Evolutionary conservation across 2,888 invertebrate species (phyloP).

Genomic region (Lochmaea capreae): DNA sequence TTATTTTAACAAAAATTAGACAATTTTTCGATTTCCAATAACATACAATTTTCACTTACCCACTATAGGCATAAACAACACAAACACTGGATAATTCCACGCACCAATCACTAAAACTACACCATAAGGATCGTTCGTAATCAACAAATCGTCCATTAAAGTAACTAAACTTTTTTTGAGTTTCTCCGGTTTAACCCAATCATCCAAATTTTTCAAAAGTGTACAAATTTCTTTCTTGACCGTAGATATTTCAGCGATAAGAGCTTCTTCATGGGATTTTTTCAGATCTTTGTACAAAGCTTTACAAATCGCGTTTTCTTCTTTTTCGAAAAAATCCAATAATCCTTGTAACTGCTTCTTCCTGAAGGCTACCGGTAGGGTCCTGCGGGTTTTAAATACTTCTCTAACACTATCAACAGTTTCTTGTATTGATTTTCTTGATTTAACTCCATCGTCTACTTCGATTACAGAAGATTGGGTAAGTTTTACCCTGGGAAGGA

Average conservation of each 20-base stretch:
- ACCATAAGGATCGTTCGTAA: constrained; percentile 91
- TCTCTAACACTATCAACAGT: constrained; percentile 63
- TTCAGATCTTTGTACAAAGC: constrained; percentile 74
- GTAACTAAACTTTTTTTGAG: constrained; percentile 78
- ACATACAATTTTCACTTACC: constrained; percentile 64
- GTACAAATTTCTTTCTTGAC: constrained; percentile 79
- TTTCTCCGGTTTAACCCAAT: constrained; percentile 82
- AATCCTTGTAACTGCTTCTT: constrained; percentile 64
- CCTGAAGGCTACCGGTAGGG: constrained; percentile 82
- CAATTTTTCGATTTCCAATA: no score
- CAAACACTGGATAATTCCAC: constrained; percentile 96
- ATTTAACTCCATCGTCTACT: constrained; percentile 26
- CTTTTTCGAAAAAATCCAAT: constrained; percentile 70
- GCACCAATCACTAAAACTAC: constrained; percentile 90
- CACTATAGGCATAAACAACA: constrained; percentile 79
- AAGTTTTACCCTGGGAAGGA: constrained; percentile 40
- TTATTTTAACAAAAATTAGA: no score
- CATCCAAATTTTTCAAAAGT: constrained; percentile 76
- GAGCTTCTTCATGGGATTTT: constrained; percentile 82
- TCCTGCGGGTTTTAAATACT: constrained; percentile 83
- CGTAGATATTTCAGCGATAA: constrained; percentile 81
- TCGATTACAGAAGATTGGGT: constrained; percentile 33
- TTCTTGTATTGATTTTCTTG: constrained; percentile 27
- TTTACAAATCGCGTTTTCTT: constrained; percentile 81
- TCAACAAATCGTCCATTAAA: constrained; percentile 77